These are phyloP conservation scores for Drosophila bifasciata DNA, from an alignment of 1,140 invertebrate species.

Conservation along the genomic window DNA sequence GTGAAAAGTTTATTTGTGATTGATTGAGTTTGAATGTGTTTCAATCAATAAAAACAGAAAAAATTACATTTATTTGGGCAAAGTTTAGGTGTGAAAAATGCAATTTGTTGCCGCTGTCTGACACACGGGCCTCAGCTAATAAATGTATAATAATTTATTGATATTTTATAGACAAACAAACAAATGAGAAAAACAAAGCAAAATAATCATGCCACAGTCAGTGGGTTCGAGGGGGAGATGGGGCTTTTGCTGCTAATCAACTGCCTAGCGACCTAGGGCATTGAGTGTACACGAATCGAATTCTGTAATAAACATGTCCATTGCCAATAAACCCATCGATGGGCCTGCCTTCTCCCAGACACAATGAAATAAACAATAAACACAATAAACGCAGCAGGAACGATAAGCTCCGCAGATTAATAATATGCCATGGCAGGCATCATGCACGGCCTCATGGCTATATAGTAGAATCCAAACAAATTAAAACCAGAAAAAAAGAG, in stretches of 20 bases:
- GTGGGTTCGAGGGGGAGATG: slow-evolving; percentile 7
- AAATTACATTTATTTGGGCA: too few relatives aligned
- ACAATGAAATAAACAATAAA: slow-evolving; percentile 50
- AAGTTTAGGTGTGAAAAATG: slow-evolving; percentile 42
- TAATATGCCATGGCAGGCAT: slow-evolving; percentile 34
- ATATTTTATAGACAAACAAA: slow-evolving; percentile 37
- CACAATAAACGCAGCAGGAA: slow-evolving; percentile 12
- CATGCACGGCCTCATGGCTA: not conserved
- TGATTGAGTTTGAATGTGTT: too few relatives aligned
- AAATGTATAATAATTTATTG: slow-evolving; percentile 55
- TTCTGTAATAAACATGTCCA: slow-evolving; percentile 57
- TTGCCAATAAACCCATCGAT: slow-evolving; percentile 55
- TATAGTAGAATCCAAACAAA: slow-evolving; percentile 41
- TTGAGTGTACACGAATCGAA: slow-evolving; percentile 10
- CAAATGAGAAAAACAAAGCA: slow-evolving; percentile 2
- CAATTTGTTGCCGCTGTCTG: slow-evolving; percentile 53
- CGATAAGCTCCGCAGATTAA: slow-evolving; percentile 63
- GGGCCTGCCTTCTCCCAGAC: slow-evolving; percentile 23
- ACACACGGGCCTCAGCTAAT: too few relatives aligned
- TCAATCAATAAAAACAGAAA: too few relatives aligned
- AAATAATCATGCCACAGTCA: slow-evolving; percentile 11
- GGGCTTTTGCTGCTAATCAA: slow-evolving; percentile 62
- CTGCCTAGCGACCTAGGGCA: slow-evolving; percentile 47
- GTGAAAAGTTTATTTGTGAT: too few relatives aligned
- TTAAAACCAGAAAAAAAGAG: slow-evolving; percentile 39